Evolutionary conservation across 30 jellyfish, hydroid and myxozoan species (phyloP).

Genomic region (Pelagia noctiluca): DNA sequence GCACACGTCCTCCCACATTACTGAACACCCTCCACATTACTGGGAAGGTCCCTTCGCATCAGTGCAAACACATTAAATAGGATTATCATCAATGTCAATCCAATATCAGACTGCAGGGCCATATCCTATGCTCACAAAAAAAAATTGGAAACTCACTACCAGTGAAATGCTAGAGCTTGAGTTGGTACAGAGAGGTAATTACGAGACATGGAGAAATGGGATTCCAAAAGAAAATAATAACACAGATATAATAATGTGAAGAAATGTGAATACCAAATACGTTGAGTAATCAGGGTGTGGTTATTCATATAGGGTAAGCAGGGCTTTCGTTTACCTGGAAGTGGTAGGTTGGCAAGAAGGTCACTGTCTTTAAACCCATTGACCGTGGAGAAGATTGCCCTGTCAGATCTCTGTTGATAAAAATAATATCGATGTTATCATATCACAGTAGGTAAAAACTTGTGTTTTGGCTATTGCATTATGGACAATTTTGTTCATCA

Average conservation of each 20-base stretch:
- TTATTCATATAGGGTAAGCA: background rate
- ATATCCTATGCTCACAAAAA: no score
- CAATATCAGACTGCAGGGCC: no score
- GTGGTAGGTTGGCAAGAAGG: conserved; percentile 38
- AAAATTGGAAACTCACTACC: no score
- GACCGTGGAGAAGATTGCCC: conserved; percentile 63
- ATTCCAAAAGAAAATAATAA: no score
- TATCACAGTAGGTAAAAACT: background rate
- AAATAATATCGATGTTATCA: background rate
- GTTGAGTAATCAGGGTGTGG: background rate
- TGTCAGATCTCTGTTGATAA: conserved; percentile 46
- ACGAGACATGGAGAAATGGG: background rate
- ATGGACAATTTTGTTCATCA: background rate
- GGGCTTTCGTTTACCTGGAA: conserved; percentile 15
- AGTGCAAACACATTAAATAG: no score
- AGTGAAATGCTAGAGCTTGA: no score
- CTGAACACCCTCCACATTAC: no score
- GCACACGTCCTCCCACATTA: no score
- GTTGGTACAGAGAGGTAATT: no score
- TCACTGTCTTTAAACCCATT: conserved; percentile 59
- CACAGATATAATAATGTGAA: background rate
- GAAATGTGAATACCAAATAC: background rate
- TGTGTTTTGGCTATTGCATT: background rate
- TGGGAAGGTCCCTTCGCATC: no score
- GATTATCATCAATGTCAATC: no score